Evolutionary conservation across 2,797 vertebrate species (phyloP).

Genomic region (Melopsittacus undulatus): DNA sequence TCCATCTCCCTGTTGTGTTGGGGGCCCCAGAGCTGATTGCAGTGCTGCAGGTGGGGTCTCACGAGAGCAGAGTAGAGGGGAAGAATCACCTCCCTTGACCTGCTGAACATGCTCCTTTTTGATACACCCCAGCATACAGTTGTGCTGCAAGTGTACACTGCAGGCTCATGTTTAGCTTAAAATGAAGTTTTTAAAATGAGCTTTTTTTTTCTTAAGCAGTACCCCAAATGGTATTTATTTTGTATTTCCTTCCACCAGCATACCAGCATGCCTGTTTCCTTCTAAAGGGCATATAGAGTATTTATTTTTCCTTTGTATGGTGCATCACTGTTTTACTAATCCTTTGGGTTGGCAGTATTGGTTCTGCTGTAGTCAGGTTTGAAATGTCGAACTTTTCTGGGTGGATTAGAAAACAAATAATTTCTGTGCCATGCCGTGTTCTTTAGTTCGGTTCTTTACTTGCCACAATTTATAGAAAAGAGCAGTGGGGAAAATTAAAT

Average conservation of each 20-base stretch:
- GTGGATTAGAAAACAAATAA: background rate
- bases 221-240: background rate
- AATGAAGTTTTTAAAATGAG: background rate
- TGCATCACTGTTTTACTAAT: background rate
- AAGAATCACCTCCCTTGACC: background rate
- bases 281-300: background rate
- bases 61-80: background rate
- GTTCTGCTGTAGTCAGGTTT: background rate
- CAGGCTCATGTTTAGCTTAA: background rate
- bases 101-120: background rate
- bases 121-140: background rate
- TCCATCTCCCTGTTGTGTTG: background rate
- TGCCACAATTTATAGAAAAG: background rate
- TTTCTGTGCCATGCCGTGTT: accelerated
- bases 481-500: background rate
- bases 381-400: background rate
- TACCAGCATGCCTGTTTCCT: background rate
- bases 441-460: background rate
- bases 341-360: background rate
- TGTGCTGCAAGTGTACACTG: background rate
- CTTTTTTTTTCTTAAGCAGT: background rate
- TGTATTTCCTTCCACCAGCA: background rate
- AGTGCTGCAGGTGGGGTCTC: background rate
- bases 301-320: background rate
- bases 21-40: background rate